Base-by-base conservation (phyloP, 2,797 vertebrate species). In the Sebastolobus alascanus region DNA sequence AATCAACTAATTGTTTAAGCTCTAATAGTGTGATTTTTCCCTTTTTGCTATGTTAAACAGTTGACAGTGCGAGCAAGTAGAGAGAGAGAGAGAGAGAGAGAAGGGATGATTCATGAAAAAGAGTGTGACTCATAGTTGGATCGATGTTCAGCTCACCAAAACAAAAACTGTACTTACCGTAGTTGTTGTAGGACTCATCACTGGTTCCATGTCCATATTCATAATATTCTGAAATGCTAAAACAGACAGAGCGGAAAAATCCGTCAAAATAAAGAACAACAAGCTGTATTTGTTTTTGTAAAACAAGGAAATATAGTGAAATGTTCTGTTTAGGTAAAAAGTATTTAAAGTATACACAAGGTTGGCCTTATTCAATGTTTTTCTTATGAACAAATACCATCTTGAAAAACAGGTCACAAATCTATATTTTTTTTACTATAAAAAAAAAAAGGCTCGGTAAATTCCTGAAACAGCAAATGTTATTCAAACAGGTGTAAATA, bases 201-300 rank as follows among this genome's bases (percentile, higher is more conserved):
- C 92, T 97, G 92, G 96, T 96, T 92, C 96, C 96, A 1, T 98
- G 98, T 94, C 97, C 95, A 1, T 99, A 99, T 92, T 99, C 97
- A 80, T 99, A 99, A 96, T 98, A 99, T 83, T 99, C 98, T 92
- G 97, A 97, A 92, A 96, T 94, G 80, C 99, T 99, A 93, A 75
- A 96, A 94, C 10, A 89, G 55, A 89, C 40, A 83, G 43, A 77
- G 52, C 0, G 10, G 37, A 75, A 66, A 87, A 20, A 69, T 67
- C 1, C 37, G 50, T 77, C 22, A 84, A 74, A 68, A 29, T 10
- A 29, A 71, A 72, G 37, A 33, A 59, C 6, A 66, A 35, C 3
- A 16, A 31, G 29, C n/a, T 18, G 10, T 13, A 20, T 60, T n/a
- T 29, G 4, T 61, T 73, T 63, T 8, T 33, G 12, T 52, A 12